Evolutionary conservation across 2,888 invertebrate genomes (phyloP).

Genomic region (Syrphus vitripennis): DNA sequence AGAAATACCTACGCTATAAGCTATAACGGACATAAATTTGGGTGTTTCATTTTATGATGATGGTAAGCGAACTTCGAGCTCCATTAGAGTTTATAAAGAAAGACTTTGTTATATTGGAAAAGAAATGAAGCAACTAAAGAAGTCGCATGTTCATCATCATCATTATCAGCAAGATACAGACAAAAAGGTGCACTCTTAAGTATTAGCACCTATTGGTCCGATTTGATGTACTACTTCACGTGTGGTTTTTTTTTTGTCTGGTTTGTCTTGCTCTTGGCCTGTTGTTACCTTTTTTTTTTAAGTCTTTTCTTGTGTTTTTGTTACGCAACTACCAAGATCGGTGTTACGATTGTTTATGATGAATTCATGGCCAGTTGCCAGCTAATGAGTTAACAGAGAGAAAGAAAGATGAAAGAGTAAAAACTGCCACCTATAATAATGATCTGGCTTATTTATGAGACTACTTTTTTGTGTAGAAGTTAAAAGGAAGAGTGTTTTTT

Average conservation of each 20-base stretch:
- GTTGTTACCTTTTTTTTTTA: slow-evolving; percentile 28
- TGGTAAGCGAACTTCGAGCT: neutral
- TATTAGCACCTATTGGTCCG: slow-evolving; percentile 36
- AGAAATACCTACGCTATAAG: neutral
- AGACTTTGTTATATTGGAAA: neutral
- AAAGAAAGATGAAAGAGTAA: slow-evolving; percentile 9
- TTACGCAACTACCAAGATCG: slow-evolving; percentile 30
- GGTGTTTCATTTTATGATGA: neutral
- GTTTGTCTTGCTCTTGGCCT: neutral
- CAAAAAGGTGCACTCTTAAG: slow-evolving; percentile 10
- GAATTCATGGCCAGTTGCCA: slow-evolving; percentile 32
- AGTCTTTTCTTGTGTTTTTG: slow-evolving; percentile 19
- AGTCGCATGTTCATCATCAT: slow-evolving; percentile 21
- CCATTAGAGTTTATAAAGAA: neutral
- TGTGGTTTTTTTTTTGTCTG: neutral
- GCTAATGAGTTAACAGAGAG: slow-evolving; percentile 20
- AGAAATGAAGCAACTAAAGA: slow-evolving; percentile 11
- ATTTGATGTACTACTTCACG: slow-evolving; percentile 22
- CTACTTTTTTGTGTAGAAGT: neutral
- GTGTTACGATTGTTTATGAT: slow-evolving; percentile 22
- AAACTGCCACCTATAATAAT: neutral
- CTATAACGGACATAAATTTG: slow-evolving; percentile 8
- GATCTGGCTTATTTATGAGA: neutral
- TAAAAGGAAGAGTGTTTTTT: neutral
- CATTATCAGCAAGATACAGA: too few species aligned